Base-by-base conservation (phyloP, 2,888 invertebrate species). In the Tanytarsus gracilentus region DNA sequence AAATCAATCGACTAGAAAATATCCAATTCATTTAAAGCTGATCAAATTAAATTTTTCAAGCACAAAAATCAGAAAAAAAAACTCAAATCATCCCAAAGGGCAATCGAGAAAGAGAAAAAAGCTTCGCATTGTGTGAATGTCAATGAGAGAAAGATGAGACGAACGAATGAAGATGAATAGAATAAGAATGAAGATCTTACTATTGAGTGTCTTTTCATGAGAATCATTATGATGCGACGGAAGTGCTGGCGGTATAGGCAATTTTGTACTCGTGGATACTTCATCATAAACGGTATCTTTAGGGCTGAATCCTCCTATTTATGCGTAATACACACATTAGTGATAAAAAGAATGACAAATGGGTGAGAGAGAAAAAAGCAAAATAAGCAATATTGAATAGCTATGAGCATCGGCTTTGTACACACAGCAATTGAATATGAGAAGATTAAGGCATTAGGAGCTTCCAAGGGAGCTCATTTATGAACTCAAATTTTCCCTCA, bases 261-360 rank as follows among this genome's bases (percentile, higher is more conserved):
- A 33, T 14, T 23, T 55, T 25, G 39, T 27, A 55, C 23, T 55
- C 27, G 55, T 55, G 16, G 55, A 40, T 40, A 55, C 55, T 55
- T 55, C 55, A 55, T 55, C 55, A 55, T 39, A 55, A 55, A 55
- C 40, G 25, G 25, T 55, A 6, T 55, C 55, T 40, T 55, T 55
- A 9, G 55, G 55, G 16, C 55, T 55, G 14, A 55, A 55, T n/a
- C 55, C 55, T 16, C 55, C 55, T 55, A 16, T 3, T 26, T n/a
- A 8, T 26, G 29, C 3, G 33, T 11, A 33, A 11, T 33, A 33
- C 6, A 33, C 9, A 5, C 6, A n/a, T 2, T 33, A 33, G 16
- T n/a, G 23, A 1, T 21, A 21, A 21, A 40, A 21, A 2, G 40
- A 40, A 40, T 14, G 21, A 40, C 16, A 21, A 40, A 40, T 16